Conservation (phyloP, 2,888 invertebrate genomes). For the Lacanobia oleracea region DNA sequence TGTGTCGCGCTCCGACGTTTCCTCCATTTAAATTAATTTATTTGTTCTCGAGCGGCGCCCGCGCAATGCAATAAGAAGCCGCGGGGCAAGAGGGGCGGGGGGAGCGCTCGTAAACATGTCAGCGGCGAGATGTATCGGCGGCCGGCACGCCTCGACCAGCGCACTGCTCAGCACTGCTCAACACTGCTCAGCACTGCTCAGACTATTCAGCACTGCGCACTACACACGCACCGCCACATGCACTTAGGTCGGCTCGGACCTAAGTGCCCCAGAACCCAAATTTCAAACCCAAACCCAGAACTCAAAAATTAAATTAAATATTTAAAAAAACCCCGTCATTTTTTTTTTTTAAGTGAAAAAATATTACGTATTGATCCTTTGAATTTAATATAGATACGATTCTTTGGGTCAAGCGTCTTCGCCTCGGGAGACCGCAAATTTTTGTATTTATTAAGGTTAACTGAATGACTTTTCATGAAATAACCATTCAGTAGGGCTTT, state of each 20-base stretch:
- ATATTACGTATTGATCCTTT: no score
- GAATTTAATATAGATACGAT: no score
- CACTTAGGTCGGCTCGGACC: not conserved
- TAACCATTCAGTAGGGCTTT: no score
- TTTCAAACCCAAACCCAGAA: no score
- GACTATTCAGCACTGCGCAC: not conserved
- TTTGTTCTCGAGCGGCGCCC: constrained; percentile 69
- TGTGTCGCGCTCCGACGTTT: constrained; percentile 67
- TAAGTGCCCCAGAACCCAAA: not conserved
- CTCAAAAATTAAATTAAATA: no score
- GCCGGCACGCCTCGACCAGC: constrained; percentile 66
- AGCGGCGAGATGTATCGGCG: constrained; percentile 75
- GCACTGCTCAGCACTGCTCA: not conserved
- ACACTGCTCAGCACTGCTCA: not conserved
- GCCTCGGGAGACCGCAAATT: no score
- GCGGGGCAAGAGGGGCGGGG: constrained; percentile 43
- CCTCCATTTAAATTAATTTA: constrained; percentile 84
- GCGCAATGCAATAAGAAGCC: constrained; percentile 76
- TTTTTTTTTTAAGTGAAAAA: no score
- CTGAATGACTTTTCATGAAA: no score
- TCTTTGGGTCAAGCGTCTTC: no score
- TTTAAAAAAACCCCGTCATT: no score
- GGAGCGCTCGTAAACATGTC: constrained; percentile 82
- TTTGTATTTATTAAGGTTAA: no score
- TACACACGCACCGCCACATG: not conserved